These are phyloP conservation scores for Condylostylus longicornis DNA, from an alignment of 1,140 invertebrate species.

Conservation along the genomic window DNA sequence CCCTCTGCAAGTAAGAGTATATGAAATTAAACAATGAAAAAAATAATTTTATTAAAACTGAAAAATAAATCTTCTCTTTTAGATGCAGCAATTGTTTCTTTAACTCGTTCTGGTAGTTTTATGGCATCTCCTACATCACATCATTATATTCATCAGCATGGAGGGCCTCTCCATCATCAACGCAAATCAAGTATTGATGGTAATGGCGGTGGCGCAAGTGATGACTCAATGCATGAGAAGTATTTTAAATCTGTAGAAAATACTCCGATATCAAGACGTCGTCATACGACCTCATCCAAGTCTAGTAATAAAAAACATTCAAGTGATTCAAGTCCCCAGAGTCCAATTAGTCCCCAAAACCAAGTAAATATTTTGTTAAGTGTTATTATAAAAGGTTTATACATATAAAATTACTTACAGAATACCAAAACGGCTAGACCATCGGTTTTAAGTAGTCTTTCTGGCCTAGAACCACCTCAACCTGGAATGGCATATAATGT, in stretches of 20 bases:
- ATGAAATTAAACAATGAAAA: too few relatives aligned
- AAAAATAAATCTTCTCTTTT: too few relatives aligned
- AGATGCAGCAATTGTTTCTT: slow-evolving; percentile 27
- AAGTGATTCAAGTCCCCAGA: slow-evolving; percentile 31
- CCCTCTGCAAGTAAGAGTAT: slow-evolving; percentile 8
- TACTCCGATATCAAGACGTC: slow-evolving; percentile 39
- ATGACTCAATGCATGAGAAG: slow-evolving; percentile 71
- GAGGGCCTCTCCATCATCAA: too few relatives aligned
- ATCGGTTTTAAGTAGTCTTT: slow-evolving; percentile 1
- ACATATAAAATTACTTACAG: too few relatives aligned
- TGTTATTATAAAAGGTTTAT: background rate
- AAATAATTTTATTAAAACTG: too few relatives aligned
- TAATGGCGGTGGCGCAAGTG: slow-evolving; percentile 36
- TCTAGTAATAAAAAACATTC: slow-evolving; percentile 27
- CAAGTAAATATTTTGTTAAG: slow-evolving; percentile 1
- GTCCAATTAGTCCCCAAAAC: slow-evolving; percentile 26
- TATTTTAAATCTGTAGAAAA: slow-evolving; percentile 52
- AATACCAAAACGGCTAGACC: background rate
- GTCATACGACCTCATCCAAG: slow-evolving; percentile 26
- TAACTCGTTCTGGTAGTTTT: slow-evolving; percentile 56
- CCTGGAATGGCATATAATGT: background rate
- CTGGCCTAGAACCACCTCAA: background rate
- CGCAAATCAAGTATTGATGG: slow-evolving; percentile 32
- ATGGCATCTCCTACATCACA: slow-evolving; percentile 43
- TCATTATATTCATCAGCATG: slow-evolving; percentile 5